Percentiles rank a stretch among this genome's conserved stretches.
phyloP scores from a whole-genome alignment of 2,888 invertebrate genomes.

The Ganaspis brasiliensis region DNA sequence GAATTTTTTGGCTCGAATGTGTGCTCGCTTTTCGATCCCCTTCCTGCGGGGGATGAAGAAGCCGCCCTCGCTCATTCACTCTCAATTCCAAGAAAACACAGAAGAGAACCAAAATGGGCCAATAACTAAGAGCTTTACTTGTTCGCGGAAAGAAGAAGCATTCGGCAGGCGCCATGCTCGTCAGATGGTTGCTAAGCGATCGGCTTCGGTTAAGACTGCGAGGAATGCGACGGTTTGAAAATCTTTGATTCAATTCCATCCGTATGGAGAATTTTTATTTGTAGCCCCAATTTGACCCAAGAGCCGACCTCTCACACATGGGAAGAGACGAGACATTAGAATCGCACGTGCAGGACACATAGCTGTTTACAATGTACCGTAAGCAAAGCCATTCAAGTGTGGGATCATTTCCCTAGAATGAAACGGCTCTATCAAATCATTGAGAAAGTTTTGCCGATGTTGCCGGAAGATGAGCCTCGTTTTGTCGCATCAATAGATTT shows the following conservation, averaged over 20 bases:
- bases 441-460: not conserved
- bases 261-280: constrained; percentile 2
- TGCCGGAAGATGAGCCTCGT: constrained; percentile 14
- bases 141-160: constrained; percentile 5
- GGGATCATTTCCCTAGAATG: constrained; percentile 13
- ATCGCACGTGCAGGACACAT: constrained; percentile 21
- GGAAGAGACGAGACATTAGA: constrained; percentile 6
- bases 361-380: constrained; percentile 15
- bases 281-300: constrained; percentile 29
- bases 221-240: constrained; percentile 39
- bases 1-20: constrained; percentile 15
- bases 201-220: constrained; percentile 36
- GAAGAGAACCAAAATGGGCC: constrained; percentile 15
- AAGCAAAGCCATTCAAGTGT: constrained; percentile 16
- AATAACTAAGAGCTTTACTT: constrained; percentile 5
- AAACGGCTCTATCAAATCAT: constrained; percentile 26
- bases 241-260: constrained; percentile 3
- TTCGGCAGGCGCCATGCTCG: constrained; percentile 31
- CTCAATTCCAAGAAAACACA: constrained; percentile 11
- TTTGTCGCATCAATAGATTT: constrained; percentile 10
- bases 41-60: constrained; percentile 38
- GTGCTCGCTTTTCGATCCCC: constrained; percentile 18
- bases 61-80: constrained; percentile 31
- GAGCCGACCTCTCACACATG: constrained; percentile 16
- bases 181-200: constrained; percentile 7